These are phyloP conservation scores for Aphelenchoides avenae DNA, from an alignment of 1,140 invertebrate species.

Conservation along the genomic window DNA sequence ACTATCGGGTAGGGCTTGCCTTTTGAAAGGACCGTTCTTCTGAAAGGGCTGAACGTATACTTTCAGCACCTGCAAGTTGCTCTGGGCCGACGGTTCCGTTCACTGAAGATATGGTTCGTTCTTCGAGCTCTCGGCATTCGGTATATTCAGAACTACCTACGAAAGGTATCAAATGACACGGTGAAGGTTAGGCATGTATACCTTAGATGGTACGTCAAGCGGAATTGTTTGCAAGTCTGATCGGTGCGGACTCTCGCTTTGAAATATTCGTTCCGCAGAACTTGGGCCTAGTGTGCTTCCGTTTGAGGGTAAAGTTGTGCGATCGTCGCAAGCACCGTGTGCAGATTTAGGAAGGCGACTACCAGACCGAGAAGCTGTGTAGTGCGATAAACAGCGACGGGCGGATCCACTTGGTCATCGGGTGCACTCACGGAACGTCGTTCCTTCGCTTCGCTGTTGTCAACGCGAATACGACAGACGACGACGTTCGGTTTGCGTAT, in stretches of 20 bases:
- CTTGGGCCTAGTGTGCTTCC: constrained; percentile 82
- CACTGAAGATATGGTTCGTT: constrained; percentile 91
- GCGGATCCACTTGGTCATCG: constrained; percentile 78
- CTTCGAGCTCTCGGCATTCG: constrained; percentile 25
- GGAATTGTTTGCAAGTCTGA: constrained; percentile 56
- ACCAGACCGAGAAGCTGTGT: constrained; percentile 71
- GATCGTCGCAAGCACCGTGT: constrained; percentile 2
- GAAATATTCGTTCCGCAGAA: constrained; percentile 70
- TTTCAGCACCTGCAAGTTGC: constrained; percentile 28
- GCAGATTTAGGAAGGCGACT: constrained; percentile 68
- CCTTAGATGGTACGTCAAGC: constrained; percentile 51
- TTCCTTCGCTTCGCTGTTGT: constrained; percentile 80
- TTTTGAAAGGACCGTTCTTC: not conserved
- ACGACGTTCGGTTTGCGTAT: constrained; percentile 78
- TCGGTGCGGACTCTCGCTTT: constrained; percentile 64
- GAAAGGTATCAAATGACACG: constrained; percentile 16
- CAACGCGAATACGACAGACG: constrained; percentile 68
- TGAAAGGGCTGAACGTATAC: not conserved
- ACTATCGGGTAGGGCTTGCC: constrained; percentile 63
- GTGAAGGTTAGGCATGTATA: not conserved
- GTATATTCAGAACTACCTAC: constrained; percentile 20
- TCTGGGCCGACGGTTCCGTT: constrained; percentile 78
- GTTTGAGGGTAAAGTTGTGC: constrained; percentile 67
- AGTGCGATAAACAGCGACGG: constrained; percentile 73
- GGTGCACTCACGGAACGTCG: constrained; percentile 66